Evolutionary conservation across 2,888 invertebrate genomes (phyloP).

Genomic region (Drosophila picticornis): DNA sequence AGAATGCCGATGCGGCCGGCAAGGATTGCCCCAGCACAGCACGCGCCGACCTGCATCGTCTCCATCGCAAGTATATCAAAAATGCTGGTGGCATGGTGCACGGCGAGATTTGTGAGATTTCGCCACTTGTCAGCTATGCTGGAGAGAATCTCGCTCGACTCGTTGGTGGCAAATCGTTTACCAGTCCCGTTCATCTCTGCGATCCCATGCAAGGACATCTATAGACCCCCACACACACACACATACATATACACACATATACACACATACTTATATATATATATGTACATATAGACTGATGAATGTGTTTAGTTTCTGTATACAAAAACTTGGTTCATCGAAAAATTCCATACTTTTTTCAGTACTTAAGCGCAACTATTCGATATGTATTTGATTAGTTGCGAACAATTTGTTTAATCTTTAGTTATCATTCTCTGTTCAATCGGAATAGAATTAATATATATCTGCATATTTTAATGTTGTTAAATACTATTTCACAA

Average conservation of each 20-base stretch:
- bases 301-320: slow-evolving; percentile 48
- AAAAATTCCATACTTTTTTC: slow-evolving; percentile 52
- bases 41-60: slow-evolving; percentile 89
- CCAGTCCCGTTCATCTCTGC: slow-evolving; percentile 88
- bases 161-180: slow-evolving; percentile 89
- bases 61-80: slow-evolving; percentile 92
- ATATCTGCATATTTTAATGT: slow-evolving; percentile 47
- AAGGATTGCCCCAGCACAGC: slow-evolving; percentile 97
- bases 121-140: slow-evolving; percentile 94
- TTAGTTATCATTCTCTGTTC: slow-evolving; percentile 51
- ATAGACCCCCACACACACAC: slow-evolving; percentile 27
- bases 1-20: slow-evolving; percentile 94
- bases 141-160: slow-evolving; percentile 93
- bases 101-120: slow-evolving; percentile 92
- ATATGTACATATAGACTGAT: slow-evolving; percentile 55
- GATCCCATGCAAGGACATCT: slow-evolving; percentile 83
- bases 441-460: slow-evolving; percentile 64
- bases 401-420: slow-evolving; percentile 31
- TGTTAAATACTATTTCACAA: slow-evolving; percentile 12
- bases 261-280: slow-evolving; percentile 41
- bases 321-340: slow-evolving; percentile 22
- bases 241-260: slow-evolving; percentile 39
- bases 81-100: slow-evolving; percentile 92
- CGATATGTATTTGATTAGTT: slow-evolving; percentile 22
- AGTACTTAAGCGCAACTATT: slow-evolving; percentile 46